Evolutionary conservation across 2,113 vertebrate genomes (phyloP), one percentile per base, ranked within the genome.

Genomic region (Lepus europaeus): DNA sequence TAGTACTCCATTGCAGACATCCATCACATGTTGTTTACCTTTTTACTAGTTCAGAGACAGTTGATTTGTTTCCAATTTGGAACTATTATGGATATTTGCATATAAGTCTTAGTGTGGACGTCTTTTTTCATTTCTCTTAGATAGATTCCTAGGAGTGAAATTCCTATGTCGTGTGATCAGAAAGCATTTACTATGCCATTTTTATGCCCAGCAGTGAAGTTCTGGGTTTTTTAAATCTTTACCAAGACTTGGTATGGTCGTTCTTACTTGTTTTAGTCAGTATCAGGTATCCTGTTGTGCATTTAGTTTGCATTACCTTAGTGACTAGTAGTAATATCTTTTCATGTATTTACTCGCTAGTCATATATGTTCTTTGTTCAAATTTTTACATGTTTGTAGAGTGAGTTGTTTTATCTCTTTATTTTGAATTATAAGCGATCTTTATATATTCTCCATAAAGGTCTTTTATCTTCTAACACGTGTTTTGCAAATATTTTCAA

Each of bases 91-190:
- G 94, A 51, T 80, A 69, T 93, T 80, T 93, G 9, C 31, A 20
- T 84, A 5, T 53, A 68, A 31, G 13, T 78, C 11, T 88, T 93
- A 69, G 66, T n/a, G 20, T 91, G 0, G 19, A 27, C 68, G 33
- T 33, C 9, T 85, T 53, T 59, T 95, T 96, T 93, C n/a, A 72
- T 92, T 93, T 79, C 29, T 88, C 39, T 79, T 90, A 25, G 64
- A 11, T 81, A n/a, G 16, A 91, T 83, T 89, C 27, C n/a, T 87
- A 76, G 56, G 23, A 64, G 20, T 82, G 73, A 59, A 73, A 49
- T 89, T 91, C n/a, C 31, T 59, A 29, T 16, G 9, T 95, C n/a
- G 22, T 64, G 33, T 31, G 27, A 31, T 86, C 61, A 77, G 51
- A 92, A 66, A 31, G 56, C 36, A 17, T 87, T 90, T 70, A 77